A percentile compares a stretch with the other conserved stretches of the same genome.
phyloP scores from a whole-genome alignment of 2,113 vertebrate genomes.

The Panthera leo region DNA sequence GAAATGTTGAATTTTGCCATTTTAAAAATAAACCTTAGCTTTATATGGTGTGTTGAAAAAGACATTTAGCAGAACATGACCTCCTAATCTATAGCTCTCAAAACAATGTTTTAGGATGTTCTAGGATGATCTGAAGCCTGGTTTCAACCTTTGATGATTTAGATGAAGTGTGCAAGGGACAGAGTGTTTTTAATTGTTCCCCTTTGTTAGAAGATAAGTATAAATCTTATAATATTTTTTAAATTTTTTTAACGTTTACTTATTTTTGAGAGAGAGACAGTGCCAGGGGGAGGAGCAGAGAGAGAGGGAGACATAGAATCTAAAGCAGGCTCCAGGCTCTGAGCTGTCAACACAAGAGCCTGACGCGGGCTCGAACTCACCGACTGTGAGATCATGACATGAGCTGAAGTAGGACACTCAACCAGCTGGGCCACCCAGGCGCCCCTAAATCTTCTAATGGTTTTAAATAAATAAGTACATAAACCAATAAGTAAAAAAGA shows the following conservation, averaged over 20 bases:
- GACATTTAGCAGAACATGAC: neutral
- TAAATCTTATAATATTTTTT: neutral
- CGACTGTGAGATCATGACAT: no score
- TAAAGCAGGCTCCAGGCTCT: no score
- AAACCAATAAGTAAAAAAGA: neutral
- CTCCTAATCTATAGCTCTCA: neutral
- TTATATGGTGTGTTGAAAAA: neutral
- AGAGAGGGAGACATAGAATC: no score
- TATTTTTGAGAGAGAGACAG: no score
- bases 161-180: neutral
- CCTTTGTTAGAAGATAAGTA: neutral
- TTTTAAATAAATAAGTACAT: neutral
- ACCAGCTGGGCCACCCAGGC: no score
- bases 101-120: neutral
- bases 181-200: neutral
- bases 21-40: neutral
- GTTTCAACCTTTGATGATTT: neutral
- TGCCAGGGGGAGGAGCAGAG: no score
- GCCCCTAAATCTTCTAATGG: neutral
- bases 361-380: no score
- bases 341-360: no score
- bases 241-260: no score
- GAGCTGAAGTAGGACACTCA: no score
- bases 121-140: neutral
- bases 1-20: neutral